Conservation (phyloP, 2,888 invertebrate species). For the Apodemia duryi region DNA sequence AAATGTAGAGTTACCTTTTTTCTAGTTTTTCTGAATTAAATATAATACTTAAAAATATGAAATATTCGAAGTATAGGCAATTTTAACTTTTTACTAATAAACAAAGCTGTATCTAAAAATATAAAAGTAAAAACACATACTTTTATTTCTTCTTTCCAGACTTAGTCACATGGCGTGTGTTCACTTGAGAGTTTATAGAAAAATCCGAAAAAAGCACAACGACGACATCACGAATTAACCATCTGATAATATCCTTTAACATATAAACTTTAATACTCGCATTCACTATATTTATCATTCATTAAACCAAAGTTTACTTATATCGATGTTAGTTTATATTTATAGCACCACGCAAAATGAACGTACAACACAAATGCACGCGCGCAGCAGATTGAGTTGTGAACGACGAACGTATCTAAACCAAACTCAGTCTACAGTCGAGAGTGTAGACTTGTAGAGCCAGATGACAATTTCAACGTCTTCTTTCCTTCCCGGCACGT, state of each 20-base stretch:
- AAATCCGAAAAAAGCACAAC: constrained; percentile 31
- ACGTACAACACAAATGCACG: constrained; percentile 48
- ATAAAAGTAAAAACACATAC: constrained; percentile 50
- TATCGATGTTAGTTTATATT: constrained; percentile 33
- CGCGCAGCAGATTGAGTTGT: constrained; percentile 53
- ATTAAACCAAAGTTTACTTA: constrained; percentile 27
- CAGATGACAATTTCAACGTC: constrained; percentile 32
- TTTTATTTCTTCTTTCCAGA: constrained; percentile 52
- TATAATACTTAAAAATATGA: too few relatives aligned
- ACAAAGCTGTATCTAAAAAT: constrained; percentile 5
- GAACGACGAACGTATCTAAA: constrained; percentile 26
- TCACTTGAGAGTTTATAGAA: constrained; percentile 61
- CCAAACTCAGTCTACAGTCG: constrained; percentile 17
- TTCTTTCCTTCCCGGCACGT: constrained; percentile 15
- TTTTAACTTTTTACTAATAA: neutral
- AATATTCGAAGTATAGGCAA: too few relatives aligned
- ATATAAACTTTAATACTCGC: neutral
- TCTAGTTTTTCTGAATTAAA: too few relatives aligned
- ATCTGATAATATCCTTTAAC: neutral
- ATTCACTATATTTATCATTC: constrained; percentile 22
- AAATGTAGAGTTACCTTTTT: too few relatives aligned
- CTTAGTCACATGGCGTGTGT: constrained; percentile 69
- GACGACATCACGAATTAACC: neutral
- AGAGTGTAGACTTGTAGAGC: constrained; percentile 16
- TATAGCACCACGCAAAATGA: constrained; percentile 11